phyloP scores from a whole-genome alignment of 2,888 invertebrate genomes.

The Euphydryas editha region DNA sequence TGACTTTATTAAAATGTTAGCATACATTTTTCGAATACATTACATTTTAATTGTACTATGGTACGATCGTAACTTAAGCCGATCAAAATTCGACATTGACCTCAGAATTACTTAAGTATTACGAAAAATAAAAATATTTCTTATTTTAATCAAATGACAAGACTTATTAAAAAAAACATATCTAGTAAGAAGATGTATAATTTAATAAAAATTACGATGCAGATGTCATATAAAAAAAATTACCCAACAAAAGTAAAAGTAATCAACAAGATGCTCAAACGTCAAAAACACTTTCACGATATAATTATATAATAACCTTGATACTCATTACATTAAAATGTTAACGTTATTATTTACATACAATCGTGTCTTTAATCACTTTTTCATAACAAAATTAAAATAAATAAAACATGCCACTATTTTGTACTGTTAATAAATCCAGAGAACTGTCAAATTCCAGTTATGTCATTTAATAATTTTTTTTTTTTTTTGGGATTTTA shows the following conservation, averaged over 20 bases:
- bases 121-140: not conserved
- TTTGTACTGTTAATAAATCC: constrained; percentile 58
- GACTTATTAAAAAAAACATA: not conserved
- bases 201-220: constrained; percentile 14
- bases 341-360: constrained; percentile 41
- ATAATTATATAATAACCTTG: constrained; percentile 48
- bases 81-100: constrained; percentile 49
- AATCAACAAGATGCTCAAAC: constrained; percentile 61
- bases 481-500: too few relatives aligned
- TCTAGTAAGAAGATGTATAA: not conserved
- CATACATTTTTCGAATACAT: constrained; percentile 31
- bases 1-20: constrained; percentile 51
- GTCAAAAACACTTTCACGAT: constrained; percentile 54
- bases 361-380: constrained; percentile 39
- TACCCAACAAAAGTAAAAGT: constrained; percentile 62
- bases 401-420: constrained; percentile 51
- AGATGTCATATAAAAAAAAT: constrained; percentile 38
- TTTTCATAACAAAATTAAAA: constrained; percentile 44
- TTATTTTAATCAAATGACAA: not conserved
- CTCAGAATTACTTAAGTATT: constrained; percentile 35
- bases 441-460: constrained; percentile 59
- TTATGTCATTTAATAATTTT: constrained; percentile 48
- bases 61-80: constrained; percentile 40
- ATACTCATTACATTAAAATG: constrained; percentile 31
- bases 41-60: constrained; percentile 29